phyloP scores from a whole-genome alignment of 2,113 vertebrate genomes.

The Datnioides undecimradiatus region DNA sequence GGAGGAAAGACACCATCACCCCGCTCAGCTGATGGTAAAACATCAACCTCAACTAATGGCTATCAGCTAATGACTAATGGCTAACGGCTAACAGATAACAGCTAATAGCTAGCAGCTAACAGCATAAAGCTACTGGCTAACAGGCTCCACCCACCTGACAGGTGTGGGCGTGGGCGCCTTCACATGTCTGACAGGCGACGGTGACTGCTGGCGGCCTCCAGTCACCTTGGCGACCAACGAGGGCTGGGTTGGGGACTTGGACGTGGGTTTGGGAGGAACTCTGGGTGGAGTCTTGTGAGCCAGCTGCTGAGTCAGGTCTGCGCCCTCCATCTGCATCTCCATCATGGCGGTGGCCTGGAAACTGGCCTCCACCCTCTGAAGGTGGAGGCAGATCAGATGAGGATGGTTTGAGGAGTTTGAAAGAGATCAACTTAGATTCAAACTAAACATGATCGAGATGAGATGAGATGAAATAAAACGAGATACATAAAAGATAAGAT shows the following conservation, averaged over 20 bases:
- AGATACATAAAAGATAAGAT: no score
- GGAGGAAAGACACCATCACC: not conserved
- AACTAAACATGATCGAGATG: not conserved
- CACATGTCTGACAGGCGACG: conserved; percentile 95
- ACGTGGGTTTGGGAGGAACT: conserved; percentile 91
- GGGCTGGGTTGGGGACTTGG: conserved; percentile 91
- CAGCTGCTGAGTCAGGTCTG: conserved; percentile 84
- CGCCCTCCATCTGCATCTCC: conserved; percentile 89
- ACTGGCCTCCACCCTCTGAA: conserved; percentile 90
- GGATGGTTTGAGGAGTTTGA: no score
- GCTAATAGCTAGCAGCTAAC: not conserved
- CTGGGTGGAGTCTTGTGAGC: conserved; percentile 94
- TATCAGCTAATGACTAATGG: no score
- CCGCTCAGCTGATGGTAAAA: conserved; percentile 1
- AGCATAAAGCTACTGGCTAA: no score
- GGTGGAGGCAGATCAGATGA: not conserved
- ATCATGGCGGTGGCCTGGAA: conserved; percentile 90
- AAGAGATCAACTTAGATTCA: not conserved
- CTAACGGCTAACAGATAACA: no score
- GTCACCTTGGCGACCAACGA: conserved; percentile 86
- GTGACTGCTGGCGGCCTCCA: conserved; percentile 91
- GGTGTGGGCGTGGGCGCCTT: conserved; percentile 92
- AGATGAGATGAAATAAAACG: not conserved
- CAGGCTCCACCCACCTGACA: conserved; percentile 86
- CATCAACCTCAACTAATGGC: no score